phyloP scores from a whole-genome alignment of 2,113 vertebrate species.

The Lophura nycthemera region DNA sequence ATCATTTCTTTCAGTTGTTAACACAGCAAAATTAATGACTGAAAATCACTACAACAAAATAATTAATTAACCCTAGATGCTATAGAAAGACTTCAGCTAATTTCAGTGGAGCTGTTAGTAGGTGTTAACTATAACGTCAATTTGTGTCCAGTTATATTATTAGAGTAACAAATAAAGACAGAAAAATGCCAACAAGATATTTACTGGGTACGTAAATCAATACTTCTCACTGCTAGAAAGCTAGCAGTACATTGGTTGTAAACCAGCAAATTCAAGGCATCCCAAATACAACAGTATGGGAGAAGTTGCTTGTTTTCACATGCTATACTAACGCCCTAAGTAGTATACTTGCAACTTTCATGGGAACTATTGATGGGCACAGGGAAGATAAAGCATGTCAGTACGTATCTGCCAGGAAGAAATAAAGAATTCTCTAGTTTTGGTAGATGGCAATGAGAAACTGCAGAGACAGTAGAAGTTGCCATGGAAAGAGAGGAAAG shows the following conservation, averaged over 20 bases:
- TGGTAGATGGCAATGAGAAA: background rate
- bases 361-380: background rate
- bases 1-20: background rate
- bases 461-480: background rate
- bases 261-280: background rate
- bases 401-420: background rate
- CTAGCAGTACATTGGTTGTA: background rate
- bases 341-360: background rate
- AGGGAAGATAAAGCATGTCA: background rate
- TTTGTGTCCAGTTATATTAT: background rate
- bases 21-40: background rate
- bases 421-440: background rate
- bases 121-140: background rate
- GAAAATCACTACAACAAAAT: background rate
- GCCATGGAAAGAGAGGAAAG: background rate
- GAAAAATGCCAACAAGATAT: background rate
- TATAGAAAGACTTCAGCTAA: background rate
- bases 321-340: accelerated
- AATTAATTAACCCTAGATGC: background rate
- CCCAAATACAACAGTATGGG: background rate
- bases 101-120: background rate
- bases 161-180: background rate
- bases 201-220: background rate
- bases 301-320: background rate
- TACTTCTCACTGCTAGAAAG: background rate